These are phyloP conservation scores for Idaea straminata DNA, from an alignment of 2,888 invertebrate species.

Conservation along the genomic window DNA sequence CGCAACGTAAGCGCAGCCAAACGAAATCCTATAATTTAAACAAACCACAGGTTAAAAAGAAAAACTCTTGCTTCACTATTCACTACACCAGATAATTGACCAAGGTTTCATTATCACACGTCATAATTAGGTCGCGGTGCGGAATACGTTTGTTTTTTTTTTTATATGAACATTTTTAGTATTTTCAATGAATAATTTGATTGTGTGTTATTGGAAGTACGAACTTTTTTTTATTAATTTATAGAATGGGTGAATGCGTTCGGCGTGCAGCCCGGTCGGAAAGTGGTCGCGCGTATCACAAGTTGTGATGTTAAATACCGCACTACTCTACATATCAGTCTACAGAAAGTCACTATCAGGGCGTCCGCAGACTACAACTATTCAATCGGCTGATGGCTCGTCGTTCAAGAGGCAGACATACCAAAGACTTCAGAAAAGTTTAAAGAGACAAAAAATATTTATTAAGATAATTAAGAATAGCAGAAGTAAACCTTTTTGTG, in stretches of 20 bases:
- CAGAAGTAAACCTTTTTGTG: too few relatives aligned
- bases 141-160: constrained; percentile 36
- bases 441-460: too few relatives aligned
- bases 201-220: constrained; percentile 23
- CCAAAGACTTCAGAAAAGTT: too few relatives aligned
- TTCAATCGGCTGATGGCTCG: constrained; percentile 12
- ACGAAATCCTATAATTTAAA: constrained; percentile 75
- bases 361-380: constrained; percentile 20
- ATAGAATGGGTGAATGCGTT: constrained; percentile 56
- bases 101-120: constrained; percentile 29
- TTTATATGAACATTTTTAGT: constrained; percentile 24
- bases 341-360: constrained; percentile 43
- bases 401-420: neutral
- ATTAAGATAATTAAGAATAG: too few relatives aligned
- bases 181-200: constrained; percentile 17
- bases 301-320: constrained; percentile 74
- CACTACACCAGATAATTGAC: constrained; percentile 59
- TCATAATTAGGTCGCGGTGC: constrained; percentile 31
- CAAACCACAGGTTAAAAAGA: constrained; percentile 60
- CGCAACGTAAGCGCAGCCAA: constrained; percentile 56
- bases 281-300: constrained; percentile 70
- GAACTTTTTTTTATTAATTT: constrained; percentile 43
- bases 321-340: constrained; percentile 71
- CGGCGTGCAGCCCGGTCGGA: constrained; percentile 58
- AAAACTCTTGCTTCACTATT: constrained; percentile 55